These are phyloP conservation scores for Puntigrus tetrazona DNA, from an alignment of 2,113 vertebrate genomes.

Conservation along the genomic window DNA sequence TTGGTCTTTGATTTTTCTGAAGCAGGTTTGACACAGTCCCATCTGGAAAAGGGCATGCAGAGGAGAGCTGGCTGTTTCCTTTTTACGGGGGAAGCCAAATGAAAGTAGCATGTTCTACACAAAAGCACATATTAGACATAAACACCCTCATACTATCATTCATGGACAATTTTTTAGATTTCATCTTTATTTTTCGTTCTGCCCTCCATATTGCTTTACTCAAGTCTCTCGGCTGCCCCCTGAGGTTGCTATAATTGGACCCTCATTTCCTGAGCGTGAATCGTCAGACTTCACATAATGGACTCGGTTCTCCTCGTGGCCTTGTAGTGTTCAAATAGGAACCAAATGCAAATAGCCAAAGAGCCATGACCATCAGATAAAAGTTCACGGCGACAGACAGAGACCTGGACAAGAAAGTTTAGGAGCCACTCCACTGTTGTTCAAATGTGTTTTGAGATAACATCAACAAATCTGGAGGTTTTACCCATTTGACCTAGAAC, in stretches of 20 bases:
- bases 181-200: conserved; percentile 5
- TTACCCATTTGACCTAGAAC: neutral
- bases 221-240: conserved; percentile 44
- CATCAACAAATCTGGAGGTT: conserved; percentile 20
- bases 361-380: conserved; percentile 60
- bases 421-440: conserved; percentile 26
- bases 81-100: neutral
- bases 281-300: conserved; percentile 62
- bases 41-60: conserved; percentile 30
- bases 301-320: conserved; percentile 54
- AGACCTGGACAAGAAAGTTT: conserved; percentile 31
- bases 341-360: conserved; percentile 60
- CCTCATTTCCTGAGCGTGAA: conserved; percentile 62
- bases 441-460: conserved; percentile 29
- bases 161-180: conserved; percentile 15
- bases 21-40: conserved; percentile 34
- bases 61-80: conserved; percentile 6
- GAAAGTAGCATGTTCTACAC: neutral
- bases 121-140: conserved; percentile 15
- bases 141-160: conserved; percentile 3
- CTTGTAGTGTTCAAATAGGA: conserved; percentile 61
- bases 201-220: conserved; percentile 17
- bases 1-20: conserved; percentile 55
- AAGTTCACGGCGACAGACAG: conserved; percentile 50
- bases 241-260: conserved; percentile 59